These are phyloP conservation scores for Alligator sinensis DNA, from an alignment of 2,113 vertebrate genomes.

Conservation along the genomic window DNA sequence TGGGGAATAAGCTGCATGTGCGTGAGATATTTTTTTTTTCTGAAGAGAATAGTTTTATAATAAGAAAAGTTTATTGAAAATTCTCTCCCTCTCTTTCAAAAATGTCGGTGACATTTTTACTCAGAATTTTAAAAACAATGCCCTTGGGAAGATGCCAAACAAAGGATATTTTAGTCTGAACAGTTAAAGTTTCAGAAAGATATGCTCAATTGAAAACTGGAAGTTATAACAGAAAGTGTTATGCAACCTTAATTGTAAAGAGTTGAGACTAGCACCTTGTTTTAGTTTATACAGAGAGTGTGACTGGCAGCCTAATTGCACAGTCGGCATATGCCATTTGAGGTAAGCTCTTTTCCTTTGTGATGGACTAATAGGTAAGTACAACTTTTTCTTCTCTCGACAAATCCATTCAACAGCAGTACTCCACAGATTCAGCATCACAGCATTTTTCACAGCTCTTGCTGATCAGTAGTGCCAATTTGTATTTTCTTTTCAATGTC, in stretches of 20 bases:
- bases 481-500: slow-evolving; percentile 1
- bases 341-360: slow-evolving; percentile 37
- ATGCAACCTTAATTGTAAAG: background rate
- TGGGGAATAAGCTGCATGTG: too few relatives aligned
- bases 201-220: background rate
- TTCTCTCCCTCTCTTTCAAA: background rate
- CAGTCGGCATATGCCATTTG: slow-evolving; percentile 34
- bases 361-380: slow-evolving; percentile 40
- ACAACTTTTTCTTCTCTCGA: slow-evolving; percentile 18
- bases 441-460: slow-evolving; percentile 45
- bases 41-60: background rate
- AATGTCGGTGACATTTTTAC: background rate
- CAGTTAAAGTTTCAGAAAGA: background rate
- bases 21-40: background rate
- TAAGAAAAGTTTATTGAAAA: background rate
- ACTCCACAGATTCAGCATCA: slow-evolving; percentile 38
- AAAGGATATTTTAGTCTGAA: background rate
- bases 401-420: slow-evolving; percentile 32
- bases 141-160: background rate
- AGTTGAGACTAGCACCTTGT: background rate
- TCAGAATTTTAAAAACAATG: background rate
- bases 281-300: background rate
- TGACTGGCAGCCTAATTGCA: slow-evolving; percentile 43
- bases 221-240: background rate
- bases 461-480: slow-evolving; percentile 15